phyloP scores from a whole-genome alignment of 1,140 invertebrate genomes.

The Plectrocnemia conspersa region DNA sequence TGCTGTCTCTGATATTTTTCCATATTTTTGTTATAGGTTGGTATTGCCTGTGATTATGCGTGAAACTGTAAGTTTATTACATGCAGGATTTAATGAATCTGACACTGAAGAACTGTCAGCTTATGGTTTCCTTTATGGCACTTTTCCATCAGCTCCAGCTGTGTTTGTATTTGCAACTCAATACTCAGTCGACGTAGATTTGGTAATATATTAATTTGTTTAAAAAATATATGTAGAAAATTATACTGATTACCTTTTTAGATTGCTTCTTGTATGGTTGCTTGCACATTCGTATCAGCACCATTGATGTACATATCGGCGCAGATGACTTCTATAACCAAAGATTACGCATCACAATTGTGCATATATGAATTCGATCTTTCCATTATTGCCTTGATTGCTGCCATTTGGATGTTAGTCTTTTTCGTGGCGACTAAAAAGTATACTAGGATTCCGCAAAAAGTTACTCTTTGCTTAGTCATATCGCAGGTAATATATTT shows the following conservation, averaged over 20 bases:
- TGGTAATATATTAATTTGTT: slow-evolving; percentile 56
- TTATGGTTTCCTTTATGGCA: slow-evolving; percentile 94
- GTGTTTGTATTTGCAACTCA: slow-evolving; percentile 91
- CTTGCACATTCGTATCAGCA: slow-evolving; percentile 88
- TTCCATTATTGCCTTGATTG: slow-evolving; percentile 69
- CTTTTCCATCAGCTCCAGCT: slow-evolving; percentile 90
- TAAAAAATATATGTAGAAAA: slow-evolving; percentile 6
- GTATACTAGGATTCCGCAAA: slow-evolving; percentile 75
- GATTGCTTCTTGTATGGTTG: slow-evolving; percentile 88
- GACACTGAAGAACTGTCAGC: slow-evolving; percentile 79
- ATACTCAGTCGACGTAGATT: slow-evolving; percentile 80
- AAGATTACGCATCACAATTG: slow-evolving; percentile 71
- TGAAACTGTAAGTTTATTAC: slow-evolving; percentile 73
- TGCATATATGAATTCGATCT: slow-evolving; percentile 77
- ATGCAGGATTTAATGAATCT: slow-evolving; percentile 61
- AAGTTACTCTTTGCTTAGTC: slow-evolving; percentile 71
- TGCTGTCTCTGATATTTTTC: no score
- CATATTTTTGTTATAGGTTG: slow-evolving; percentile 58
- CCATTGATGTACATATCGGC: slow-evolving; percentile 94
- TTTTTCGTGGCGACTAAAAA: slow-evolving; percentile 74
- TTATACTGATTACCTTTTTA: slow-evolving; percentile 43
- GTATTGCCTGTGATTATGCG: slow-evolving; percentile 82
- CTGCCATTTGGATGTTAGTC: slow-evolving; percentile 72
- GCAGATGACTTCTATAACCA: slow-evolving; percentile 79
- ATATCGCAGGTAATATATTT: slow-evolving; percentile 65